phyloP scores from a whole-genome alignment of 1,140 invertebrate species.

The Drosophila lacertosa region DNA sequence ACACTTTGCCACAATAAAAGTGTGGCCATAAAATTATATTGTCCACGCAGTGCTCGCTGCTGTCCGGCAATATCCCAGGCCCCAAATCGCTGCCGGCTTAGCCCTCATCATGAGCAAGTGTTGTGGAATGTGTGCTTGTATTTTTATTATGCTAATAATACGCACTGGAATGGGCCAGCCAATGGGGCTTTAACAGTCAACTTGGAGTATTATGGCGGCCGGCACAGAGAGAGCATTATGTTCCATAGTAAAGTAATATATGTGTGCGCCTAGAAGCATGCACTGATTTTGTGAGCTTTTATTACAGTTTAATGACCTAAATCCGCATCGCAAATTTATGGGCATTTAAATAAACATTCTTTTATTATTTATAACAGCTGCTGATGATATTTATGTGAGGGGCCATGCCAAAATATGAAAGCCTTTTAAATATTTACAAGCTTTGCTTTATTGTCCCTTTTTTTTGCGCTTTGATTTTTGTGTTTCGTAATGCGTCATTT shows the following conservation, averaged over 20 bases:
- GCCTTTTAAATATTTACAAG: conserved; percentile 60
- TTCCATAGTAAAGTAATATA: conserved; percentile 3
- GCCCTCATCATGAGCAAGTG: conserved; percentile 42
- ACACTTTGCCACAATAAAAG: conserved; percentile 75
- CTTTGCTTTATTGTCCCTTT: conserved; percentile 1
- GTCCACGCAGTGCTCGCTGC: conserved; percentile 48
- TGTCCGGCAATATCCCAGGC: conserved; percentile 42
- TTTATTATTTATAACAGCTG: conserved; percentile 81
- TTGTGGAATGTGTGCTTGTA: conserved; percentile 57
- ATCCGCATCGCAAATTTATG: conserved; percentile 73
- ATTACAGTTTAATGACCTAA: conserved; percentile 77
- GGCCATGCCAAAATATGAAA: conserved; percentile 44
- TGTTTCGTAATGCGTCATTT: conserved; percentile 6
- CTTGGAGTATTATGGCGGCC: conserved; percentile 50
- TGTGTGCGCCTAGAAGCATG: conserved; percentile 62
- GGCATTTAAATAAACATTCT: conserved; percentile 73
- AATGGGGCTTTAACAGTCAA: conserved; percentile 51
- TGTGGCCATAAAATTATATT: conserved; percentile 80
- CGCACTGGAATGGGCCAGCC: conserved; percentile 60
- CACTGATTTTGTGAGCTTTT: conserved; percentile 61
- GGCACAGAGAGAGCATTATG: neutral
- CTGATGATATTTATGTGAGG: conserved; percentile 53
- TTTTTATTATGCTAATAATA: conserved; percentile 84
- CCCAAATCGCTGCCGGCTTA: conserved; percentile 47
- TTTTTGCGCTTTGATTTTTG: neutral